Percentiles rank a stretch among this genome's conserved stretches.
phyloP scores from a whole-genome alignment of 2,888 invertebrate genomes.

The Drepana falcataria region DNA sequence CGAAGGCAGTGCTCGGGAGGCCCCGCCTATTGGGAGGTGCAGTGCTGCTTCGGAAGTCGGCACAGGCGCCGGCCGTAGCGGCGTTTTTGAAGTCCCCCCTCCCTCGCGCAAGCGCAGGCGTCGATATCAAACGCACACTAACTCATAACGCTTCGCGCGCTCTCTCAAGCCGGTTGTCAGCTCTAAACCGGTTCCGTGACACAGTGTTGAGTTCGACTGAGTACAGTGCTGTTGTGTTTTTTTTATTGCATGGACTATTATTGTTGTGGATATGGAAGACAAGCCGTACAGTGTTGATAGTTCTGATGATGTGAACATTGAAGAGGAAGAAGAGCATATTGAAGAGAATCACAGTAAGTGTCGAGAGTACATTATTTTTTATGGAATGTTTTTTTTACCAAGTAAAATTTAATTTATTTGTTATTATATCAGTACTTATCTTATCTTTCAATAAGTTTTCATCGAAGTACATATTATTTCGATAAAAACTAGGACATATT shows the following conservation, averaged over 20 bases:
- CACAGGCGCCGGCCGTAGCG: conserved; percentile 66
- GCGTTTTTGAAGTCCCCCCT: conserved; percentile 66
- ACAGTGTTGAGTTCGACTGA: conserved; percentile 44
- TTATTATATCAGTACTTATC: too few relatives aligned
- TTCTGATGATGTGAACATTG: conserved; percentile 73
- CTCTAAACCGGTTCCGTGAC: conserved; percentile 68
- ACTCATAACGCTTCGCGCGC: conserved; percentile 73
- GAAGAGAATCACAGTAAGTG: conserved; percentile 67
- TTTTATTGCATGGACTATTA: conserved; percentile 45
- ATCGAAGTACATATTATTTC: too few relatives aligned
- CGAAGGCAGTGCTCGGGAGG: conserved; percentile 68
- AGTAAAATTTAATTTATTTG: too few relatives aligned
- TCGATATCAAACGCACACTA: conserved; percentile 70
- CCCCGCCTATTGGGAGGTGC: conserved; percentile 74
- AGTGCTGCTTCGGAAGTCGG: conserved; percentile 70
- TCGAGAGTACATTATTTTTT: conserved; percentile 7
- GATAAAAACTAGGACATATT: too few relatives aligned
- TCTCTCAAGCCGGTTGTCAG: conserved; percentile 73
- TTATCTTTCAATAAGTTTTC: too few relatives aligned
- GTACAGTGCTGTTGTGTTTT: conserved; percentile 61
- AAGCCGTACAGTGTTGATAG: conserved; percentile 74
- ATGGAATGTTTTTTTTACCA: not conserved
- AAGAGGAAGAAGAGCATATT: conserved; percentile 67
- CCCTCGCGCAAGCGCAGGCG: conserved; percentile 51
- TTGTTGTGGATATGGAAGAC: conserved; percentile 69